phyloP scores from a whole-genome alignment of 2,888 invertebrate genomes.

The Hylaea fasciaria region DNA sequence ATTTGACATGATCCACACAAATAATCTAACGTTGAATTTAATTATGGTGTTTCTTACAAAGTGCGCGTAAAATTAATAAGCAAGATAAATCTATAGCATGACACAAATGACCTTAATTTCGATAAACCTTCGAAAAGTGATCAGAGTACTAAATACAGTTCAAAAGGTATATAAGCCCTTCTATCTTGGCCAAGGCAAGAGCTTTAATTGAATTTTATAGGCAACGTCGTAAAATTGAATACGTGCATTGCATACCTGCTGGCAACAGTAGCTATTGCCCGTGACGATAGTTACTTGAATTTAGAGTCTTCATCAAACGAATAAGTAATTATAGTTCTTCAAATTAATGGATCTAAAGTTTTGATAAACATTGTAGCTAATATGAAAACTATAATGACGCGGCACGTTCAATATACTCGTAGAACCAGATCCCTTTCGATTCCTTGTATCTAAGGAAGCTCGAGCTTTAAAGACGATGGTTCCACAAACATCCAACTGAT shows the following conservation, averaged over 20 bases:
- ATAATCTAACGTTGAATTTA: conserved; percentile 16
- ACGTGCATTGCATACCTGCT: conserved; percentile 20
- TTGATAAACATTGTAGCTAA: no score
- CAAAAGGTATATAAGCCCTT: conserved; percentile 52
- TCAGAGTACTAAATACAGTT: conserved; percentile 30
- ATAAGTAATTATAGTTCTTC: neutral
- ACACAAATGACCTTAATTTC: conserved; percentile 41
- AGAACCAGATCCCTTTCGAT: no score
- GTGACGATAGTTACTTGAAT: neutral
- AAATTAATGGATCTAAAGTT: no score
- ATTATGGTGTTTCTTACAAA: conserved; percentile 28
- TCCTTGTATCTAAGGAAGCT: no score
- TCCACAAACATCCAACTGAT: no score
- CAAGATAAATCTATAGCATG: conserved; percentile 31
- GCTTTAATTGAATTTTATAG: conserved; percentile 34
- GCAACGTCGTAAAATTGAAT: conserved; percentile 24
- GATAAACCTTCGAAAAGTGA: conserved; percentile 34
- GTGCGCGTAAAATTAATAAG: conserved; percentile 13
- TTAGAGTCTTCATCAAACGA: neutral
- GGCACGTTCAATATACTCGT: no score
- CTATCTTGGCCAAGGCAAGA: conserved; percentile 60
- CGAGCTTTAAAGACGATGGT: no score
- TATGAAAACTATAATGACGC: no score
- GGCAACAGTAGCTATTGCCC: conserved; percentile 4
- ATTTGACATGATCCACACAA: conserved; percentile 27